phyloP scores from a whole-genome alignment of 1,140 invertebrate genomes.

The Lepidurus couesii region DNA sequence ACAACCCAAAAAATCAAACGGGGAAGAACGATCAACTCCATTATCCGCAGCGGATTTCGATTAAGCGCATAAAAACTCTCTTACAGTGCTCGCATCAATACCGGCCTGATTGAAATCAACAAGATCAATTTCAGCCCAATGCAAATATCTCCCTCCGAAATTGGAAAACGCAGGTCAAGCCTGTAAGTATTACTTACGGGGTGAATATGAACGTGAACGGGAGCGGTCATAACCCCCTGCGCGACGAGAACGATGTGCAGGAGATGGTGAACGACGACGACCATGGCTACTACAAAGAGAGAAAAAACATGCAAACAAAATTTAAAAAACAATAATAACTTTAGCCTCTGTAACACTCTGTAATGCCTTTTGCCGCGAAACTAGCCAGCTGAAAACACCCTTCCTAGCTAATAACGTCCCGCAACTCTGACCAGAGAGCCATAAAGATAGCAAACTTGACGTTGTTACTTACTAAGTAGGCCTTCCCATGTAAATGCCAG shows the following conservation, averaged over 20 bases:
- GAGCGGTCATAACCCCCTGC: constrained; percentile 60
- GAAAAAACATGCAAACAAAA: background rate
- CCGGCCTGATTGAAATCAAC: constrained; percentile 24
- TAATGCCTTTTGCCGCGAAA: constrained; percentile 10
- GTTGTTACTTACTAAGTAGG: constrained; percentile 61
- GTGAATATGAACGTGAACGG: constrained; percentile 75
- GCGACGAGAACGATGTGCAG: constrained; percentile 45
- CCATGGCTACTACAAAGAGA: constrained; percentile 26
- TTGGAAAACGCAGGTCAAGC: background rate
- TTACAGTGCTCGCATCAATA: constrained; percentile 30
- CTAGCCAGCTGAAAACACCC: constrained; percentile 20
- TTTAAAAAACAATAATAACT: background rate
- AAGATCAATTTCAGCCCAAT: background rate
- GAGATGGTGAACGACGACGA: constrained; percentile 57
- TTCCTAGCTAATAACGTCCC: background rate
- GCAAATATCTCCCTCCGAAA: constrained; percentile 6
- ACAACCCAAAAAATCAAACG: background rate
- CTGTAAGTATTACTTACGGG: constrained; percentile 60
- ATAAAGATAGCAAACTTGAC: background rate
- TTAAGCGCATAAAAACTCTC: background rate
- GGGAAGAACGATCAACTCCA: background rate
- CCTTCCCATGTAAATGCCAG: constrained; percentile 96
- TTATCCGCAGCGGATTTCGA: background rate
- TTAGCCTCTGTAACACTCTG: background rate
- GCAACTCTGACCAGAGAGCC: too few species aligned